Conservation (phyloP, 1,140 invertebrate genomes). For the Lordiphosa mommai region DNA sequence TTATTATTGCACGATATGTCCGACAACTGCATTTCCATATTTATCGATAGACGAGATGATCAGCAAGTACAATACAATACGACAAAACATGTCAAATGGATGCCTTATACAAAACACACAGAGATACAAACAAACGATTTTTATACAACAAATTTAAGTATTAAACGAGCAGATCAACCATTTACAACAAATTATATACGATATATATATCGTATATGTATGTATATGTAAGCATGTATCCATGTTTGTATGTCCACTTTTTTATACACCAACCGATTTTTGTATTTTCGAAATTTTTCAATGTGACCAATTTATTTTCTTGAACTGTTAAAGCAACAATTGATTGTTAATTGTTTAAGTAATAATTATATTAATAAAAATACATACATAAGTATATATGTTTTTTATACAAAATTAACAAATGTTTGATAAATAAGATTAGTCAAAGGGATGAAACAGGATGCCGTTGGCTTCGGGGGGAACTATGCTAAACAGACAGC, state of each 20-base stretch:
- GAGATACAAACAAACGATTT: not conserved
- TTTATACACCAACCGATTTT: not conserved
- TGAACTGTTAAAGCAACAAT: constrained; percentile 2
- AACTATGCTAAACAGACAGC: no score
- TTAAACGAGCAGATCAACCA: not conserved
- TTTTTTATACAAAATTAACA: no score
- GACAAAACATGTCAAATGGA: not conserved
- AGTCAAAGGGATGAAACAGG: no score
- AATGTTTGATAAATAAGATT: no score
- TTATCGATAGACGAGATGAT: constrained; percentile 8
- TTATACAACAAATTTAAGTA: constrained; percentile 3
- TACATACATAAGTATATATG: not conserved
- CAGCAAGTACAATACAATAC: constrained; percentile 5
- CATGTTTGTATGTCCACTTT: not conserved
- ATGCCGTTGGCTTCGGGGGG: no score
- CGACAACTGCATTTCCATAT: constrained; percentile 10
- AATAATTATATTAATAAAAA: constrained; percentile 1
- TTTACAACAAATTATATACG: not conserved
- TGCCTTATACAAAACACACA: constrained; percentile 3
- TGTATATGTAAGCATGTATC: not conserved
- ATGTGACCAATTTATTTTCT: constrained; percentile 4
- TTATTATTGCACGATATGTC: constrained; percentile 1
- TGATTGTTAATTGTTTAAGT: constrained; percentile 7
- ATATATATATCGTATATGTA: not conserved
- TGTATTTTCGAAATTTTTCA: constrained; percentile 1